Percentiles rank a stretch among this genome's conserved stretches.
Conservation (phyloP, 1,140 invertebrate genomes). For the Listronotus bonariensis region DNA sequence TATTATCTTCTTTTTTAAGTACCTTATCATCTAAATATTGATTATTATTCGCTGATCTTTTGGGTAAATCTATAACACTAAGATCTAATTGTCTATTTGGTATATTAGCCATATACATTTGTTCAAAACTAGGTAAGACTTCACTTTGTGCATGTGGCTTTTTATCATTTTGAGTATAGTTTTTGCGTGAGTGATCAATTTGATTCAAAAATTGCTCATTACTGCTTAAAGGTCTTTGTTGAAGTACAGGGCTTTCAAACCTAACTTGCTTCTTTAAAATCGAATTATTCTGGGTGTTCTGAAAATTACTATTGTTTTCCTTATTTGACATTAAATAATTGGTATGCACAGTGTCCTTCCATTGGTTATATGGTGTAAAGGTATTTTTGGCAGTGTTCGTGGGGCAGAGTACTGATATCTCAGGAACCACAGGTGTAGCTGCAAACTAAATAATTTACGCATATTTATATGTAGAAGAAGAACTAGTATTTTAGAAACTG, state of each 20-base stretch:
- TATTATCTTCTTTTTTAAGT: neutral
- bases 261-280: conserved; percentile 43
- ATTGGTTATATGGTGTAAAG: conserved; percentile 42
- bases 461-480: conserved; percentile 15
- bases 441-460: conserved; percentile 39
- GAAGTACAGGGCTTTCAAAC: conserved; percentile 39
- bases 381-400: conserved; percentile 24
- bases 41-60: conserved; percentile 6
- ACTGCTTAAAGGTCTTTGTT: conserved; percentile 22
- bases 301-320: neutral
- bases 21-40: neutral
- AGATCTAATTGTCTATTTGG: conserved; percentile 52
- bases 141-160: neutral
- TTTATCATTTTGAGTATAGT: conserved; percentile 3
- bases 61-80: conserved; percentile 48
- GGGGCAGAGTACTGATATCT: conserved; percentile 45
- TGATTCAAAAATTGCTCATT: conserved; percentile 21
- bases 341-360: conserved; percentile 33
- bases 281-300: conserved; percentile 20
- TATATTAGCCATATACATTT: conserved; percentile 53
- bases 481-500: conserved; percentile 3
- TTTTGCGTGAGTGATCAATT: conserved; percentile 8
- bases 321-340: conserved; percentile 8
- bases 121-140: conserved; percentile 42
- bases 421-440: conserved; percentile 44